These are phyloP conservation scores for Eufriesea mexicana DNA, from an alignment of 1,140 invertebrate genomes.

Conservation along the genomic window DNA sequence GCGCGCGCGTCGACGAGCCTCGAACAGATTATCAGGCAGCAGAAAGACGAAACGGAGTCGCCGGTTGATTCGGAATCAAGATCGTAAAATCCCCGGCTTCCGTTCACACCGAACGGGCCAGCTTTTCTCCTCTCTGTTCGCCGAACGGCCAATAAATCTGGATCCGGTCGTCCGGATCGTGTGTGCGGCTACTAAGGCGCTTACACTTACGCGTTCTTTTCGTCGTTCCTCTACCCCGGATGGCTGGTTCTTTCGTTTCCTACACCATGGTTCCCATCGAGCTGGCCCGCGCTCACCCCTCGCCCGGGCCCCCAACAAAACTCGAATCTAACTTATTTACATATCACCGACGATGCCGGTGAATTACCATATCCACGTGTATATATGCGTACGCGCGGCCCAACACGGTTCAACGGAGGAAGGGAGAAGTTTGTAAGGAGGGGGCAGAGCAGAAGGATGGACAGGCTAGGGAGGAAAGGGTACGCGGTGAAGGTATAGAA, in stretches of 20 bases:
- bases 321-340: constrained; percentile 82
- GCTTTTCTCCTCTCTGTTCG: constrained; percentile 46
- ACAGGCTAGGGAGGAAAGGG: background rate
- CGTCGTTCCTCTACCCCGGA: constrained; percentile 46
- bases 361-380: constrained; percentile 80
- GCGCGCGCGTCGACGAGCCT: constrained; percentile 46
- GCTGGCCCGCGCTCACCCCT: constrained; percentile 56
- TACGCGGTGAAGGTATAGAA: background rate
- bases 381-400: constrained; percentile 25
- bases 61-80: constrained; percentile 61
- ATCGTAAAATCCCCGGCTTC: constrained; percentile 76
- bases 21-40: constrained; percentile 58
- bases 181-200: constrained; percentile 80
- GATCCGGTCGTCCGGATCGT: constrained; percentile 73
- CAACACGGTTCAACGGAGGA: background rate
- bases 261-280: constrained; percentile 78
- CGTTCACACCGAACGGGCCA: constrained; percentile 75
- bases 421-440: constrained; percentile 18
- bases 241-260: constrained; percentile 57
- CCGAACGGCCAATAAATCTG: constrained; percentile 80
- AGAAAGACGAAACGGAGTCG: constrained; percentile 55
- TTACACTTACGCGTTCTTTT: constrained; percentile 75
- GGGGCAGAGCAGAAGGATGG: constrained; percentile 8
- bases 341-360: constrained; percentile 78
- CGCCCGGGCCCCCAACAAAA: constrained; percentile 73